phyloP scores from a whole-genome alignment of 2,888 invertebrate genomes.

The Lasioglossum zephyrum region DNA sequence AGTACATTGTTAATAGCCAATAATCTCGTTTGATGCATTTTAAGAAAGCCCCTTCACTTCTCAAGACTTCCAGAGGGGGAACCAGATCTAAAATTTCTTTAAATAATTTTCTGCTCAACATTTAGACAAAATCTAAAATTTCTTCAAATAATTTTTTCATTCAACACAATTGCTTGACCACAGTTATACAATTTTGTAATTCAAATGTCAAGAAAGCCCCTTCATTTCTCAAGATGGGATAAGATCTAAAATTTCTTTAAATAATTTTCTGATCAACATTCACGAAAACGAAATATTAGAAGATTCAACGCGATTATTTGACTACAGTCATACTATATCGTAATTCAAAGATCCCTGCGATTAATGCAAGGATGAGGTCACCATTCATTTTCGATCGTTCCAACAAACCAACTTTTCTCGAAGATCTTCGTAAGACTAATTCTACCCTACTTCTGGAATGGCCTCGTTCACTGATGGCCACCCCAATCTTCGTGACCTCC shows the following conservation, averaged over 20 bases:
- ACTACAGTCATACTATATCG: no score
- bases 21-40: neutral
- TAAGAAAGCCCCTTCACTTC: neutral
- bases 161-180: no score
- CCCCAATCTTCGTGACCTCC: conserved; percentile 70
- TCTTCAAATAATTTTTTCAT: no score
- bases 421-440: neutral
- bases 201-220: no score
- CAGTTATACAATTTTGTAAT: no score
- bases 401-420: neutral
- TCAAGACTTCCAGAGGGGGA: neutral
- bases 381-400: neutral
- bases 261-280: neutral
- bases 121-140: no score
- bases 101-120: no score
- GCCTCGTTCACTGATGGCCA: conserved; percentile 55
- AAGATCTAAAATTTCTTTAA: neutral
- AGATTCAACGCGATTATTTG: neutral
- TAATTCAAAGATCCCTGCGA: neutral
- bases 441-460: neutral
- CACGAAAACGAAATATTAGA: neutral
- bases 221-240: neutral
- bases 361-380: neutral
- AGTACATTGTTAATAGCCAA: neutral
- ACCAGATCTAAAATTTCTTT: no score